Evolutionary conservation across 2,888 invertebrate species (phyloP), one percentile per base, ranked within the genome.

Genomic region (Pemphredon lugubris): DNA sequence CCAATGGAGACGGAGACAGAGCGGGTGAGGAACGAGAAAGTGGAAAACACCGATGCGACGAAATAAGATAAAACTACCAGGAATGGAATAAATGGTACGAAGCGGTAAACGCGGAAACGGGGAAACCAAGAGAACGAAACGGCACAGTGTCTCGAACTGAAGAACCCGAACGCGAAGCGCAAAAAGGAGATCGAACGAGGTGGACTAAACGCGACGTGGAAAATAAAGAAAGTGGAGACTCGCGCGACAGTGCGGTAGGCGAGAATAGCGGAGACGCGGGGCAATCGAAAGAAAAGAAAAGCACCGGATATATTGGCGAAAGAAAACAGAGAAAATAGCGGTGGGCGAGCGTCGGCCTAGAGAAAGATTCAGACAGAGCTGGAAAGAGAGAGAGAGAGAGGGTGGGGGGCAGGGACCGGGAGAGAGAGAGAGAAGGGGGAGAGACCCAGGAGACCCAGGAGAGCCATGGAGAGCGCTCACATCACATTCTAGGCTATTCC

Each of bases 401-500:
- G 45, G 45, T 40, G 23, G 37, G 39, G 50, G 55, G 66, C 40
- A 58, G 34, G 57, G 68, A 54, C 16, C 39, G 34, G n/a, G 14
- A 1, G 32, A 18, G 13, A 30, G 44, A 23, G 21, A 23, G 40
- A 54, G 45, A 30, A 50, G 60, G 37, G 23, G 34, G 32, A 55
- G 50, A 60, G 42, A 42, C 26, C 32, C 39, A 45, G 21, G 77
- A 79, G 42, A 42, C 26, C 32, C 39, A 45, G 21, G 77, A 79
- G 79, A 76, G 68, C 77, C 64, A 79, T 67, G 81, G 81, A 85
- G 83, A 82, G 79, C 81, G 86, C 86, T 88, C 88, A 86, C 88
- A 88, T 89, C 88, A 88, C 89, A 89, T 89, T 89, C 89, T 89
- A 89, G 89, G 89, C 89, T 90, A 90, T 90, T 90, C 89, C 89